Percentiles rank a stretch among this genome's conserved stretches.
These are phyloP conservation scores for Sebastes taczanowskii DNA, from an alignment of 2,797 vertebrate species.

Conservation along the genomic window DNA sequence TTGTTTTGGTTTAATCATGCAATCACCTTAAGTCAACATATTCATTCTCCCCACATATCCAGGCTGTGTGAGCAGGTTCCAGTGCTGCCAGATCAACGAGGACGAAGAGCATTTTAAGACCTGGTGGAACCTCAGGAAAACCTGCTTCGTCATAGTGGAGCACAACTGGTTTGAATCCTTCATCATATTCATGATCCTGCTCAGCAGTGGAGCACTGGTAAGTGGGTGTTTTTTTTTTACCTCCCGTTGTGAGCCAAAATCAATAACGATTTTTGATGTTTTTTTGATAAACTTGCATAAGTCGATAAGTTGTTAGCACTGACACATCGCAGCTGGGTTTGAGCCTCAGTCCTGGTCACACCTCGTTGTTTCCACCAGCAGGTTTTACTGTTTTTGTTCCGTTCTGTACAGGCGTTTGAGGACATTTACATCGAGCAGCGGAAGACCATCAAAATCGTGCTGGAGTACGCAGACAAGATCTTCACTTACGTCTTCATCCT, in stretches of 20 bases:
- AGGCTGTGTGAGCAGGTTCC: constrained; percentile 94
- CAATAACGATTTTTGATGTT: neutral
- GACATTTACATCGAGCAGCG: constrained; percentile 96
- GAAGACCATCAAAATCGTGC: constrained; percentile 91
- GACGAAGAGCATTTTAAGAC: constrained; percentile 88
- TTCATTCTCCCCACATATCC: neutral
- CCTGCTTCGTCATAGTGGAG: constrained; percentile 97
- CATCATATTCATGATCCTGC: constrained; percentile 99
- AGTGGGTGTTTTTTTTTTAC: constrained; percentile 42
- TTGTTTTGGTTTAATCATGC: neutral
- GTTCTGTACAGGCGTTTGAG: constrained; percentile 90
- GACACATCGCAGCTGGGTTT: neutral
- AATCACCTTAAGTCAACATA: neutral
- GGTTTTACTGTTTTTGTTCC: neutral
- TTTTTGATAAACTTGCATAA: neutral
- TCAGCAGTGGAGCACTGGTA: constrained; percentile 97
- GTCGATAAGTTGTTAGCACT: neutral
- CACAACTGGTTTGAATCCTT: constrained; percentile 99
- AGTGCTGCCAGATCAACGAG: constrained; percentile 93
- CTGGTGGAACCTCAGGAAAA: constrained; percentile 97
- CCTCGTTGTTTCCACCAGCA: neutral
- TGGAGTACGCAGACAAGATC: constrained; percentile 97
- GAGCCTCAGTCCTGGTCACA: neutral
- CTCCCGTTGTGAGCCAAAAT: neutral
- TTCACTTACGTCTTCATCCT: constrained; percentile 98